phyloP scores from a whole-genome alignment of 2,888 invertebrate species.

The Actias luna region DNA sequence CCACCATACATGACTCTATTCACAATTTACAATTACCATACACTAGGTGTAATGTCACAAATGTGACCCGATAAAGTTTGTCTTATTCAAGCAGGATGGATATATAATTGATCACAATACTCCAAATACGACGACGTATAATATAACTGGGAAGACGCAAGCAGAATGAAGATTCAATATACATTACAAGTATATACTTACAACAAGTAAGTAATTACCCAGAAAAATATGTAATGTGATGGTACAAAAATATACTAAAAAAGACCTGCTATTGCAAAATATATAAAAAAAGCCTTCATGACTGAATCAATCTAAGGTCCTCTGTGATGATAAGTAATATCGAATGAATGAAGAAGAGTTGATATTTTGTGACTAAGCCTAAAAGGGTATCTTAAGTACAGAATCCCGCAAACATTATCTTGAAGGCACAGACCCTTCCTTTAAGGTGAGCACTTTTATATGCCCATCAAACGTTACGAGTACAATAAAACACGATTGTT shows the following conservation, averaged over 20 bases:
- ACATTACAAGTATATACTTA: no score
- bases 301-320: conserved; percentile 33
- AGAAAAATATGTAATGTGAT: neutral
- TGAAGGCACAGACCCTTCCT: conserved; percentile 68
- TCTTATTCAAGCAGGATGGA: no score
- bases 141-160: no score
- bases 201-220: no score
- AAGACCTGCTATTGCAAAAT: neutral
- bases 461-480: conserved; percentile 77
- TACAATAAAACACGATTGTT: conserved; percentile 80
- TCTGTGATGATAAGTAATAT: conserved; percentile 36
- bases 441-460: conserved; percentile 77
- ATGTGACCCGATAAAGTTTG: no score
- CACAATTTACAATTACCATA: no score
- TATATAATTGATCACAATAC: no score
- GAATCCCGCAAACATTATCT: conserved; percentile 70
- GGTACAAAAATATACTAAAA: neutral
- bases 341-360: conserved; percentile 54
- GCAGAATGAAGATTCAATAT: no score
- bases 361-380: conserved; percentile 66
- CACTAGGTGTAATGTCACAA: no score
- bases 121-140: no score
- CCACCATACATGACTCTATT: no score
- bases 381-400: conserved; percentile 71
- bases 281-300: neutral